Evolutionary conservation across 2,113 vertebrate genomes (phyloP), one percentile per base, ranked within the genome.

Genomic region (Pseudopipra pipra): DNA sequence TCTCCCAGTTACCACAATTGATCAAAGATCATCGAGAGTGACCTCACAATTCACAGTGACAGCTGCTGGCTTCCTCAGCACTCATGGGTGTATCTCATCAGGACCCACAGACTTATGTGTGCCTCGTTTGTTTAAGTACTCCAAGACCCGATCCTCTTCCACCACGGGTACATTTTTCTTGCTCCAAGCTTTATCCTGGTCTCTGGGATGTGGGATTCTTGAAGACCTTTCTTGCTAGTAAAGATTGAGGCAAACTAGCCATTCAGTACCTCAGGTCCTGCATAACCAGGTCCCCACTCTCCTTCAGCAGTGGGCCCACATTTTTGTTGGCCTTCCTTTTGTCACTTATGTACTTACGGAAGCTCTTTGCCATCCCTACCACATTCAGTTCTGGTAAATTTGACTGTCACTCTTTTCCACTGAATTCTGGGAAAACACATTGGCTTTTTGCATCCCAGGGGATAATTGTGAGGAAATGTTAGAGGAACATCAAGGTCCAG

Each of bases 71-170:
- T 51, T 30, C 39, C 62, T 55, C 31, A 37, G 24, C 12, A 10
- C 47, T 30, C 4, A 6, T 46, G 46, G 3, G 6, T 9, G 0
- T 13, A 56, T 25, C 35, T 51, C 56, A 22, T 41, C 35, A 51
- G 35, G 33, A 7, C 15, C 5, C 49, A 49, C 0, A 0, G 12
- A 14, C 11, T 66, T 58, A 39, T 1, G 4, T 21, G 24, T 16
- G 17, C 23, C 35, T 41, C 22, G 9, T 47, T 62, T 67, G 27
- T 71, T 58, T 33, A 44, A 63, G 30, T 23, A 51, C 21, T n/a
- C 52, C 19, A 47, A 51, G 68, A 58, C 12, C 59, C 43, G 37
- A 52, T 67, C 37, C 6, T 67, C 27, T 84, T 76, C 37, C 21
- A 76, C 18, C 19, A 55, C 28, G 13, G 8, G 11, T 70, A 55